Conservation (phyloP, 2,797 vertebrate genomes). For the Mus caroli region DNA sequence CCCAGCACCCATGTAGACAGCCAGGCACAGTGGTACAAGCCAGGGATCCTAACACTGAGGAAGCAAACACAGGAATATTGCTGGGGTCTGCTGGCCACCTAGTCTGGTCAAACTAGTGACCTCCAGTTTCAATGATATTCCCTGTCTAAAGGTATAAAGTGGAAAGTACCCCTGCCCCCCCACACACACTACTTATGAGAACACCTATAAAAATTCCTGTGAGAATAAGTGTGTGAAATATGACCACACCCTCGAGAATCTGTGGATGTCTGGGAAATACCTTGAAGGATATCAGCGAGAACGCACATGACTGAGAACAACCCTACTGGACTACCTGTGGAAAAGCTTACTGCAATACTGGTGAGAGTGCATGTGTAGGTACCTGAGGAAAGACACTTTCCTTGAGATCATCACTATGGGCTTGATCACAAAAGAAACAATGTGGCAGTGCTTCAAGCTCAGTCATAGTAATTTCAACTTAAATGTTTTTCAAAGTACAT, state of each 20-base stretch:
- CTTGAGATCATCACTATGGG: not conserved
- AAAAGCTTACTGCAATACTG: not conserved
- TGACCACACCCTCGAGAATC: too few species aligned
- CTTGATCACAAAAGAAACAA: not conserved
- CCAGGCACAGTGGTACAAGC: not conserved
- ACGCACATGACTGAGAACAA: not conserved
- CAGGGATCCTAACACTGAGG: not conserved
- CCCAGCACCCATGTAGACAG: not conserved
- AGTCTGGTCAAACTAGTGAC: not conserved
- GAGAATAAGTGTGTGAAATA: too few species aligned
- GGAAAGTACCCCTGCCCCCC: not conserved
- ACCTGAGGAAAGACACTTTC: not conserved
- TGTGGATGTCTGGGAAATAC: not conserved
- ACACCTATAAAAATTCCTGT: not conserved
- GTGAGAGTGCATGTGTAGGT: fast-evolving
- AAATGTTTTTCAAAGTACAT: slow-evolving; percentile 23
- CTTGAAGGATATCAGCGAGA: not conserved
- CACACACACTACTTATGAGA: not conserved
- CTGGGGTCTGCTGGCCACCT: not conserved
- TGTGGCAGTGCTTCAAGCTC: not conserved
- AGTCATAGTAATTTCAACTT: not conserved
- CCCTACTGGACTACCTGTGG: not conserved
- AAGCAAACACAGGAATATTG: not conserved
- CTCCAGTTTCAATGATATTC: not conserved
- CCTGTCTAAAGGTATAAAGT: not conserved